Evolutionary conservation across 1,140 invertebrate species (phyloP), one percentile per base, ranked within the genome.

Genomic region (Platyscapa corneri): DNA sequence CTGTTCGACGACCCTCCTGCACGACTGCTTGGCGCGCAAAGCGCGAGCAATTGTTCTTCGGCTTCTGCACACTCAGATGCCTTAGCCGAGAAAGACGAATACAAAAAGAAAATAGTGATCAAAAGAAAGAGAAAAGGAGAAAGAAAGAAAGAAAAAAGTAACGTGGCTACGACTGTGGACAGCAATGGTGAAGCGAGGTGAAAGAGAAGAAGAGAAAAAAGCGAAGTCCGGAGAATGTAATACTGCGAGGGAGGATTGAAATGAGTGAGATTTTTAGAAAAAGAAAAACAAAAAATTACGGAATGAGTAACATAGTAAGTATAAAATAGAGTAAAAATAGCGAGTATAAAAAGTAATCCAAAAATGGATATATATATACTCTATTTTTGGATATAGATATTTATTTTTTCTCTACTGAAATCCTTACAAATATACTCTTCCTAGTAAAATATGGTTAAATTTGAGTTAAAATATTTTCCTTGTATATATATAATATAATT

Each of bases 1-100:
- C 53, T 83, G 37, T 76, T 83, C 72, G 56, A 83, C 72, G 72
- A 42, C 56, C 67, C 81, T 75, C 42, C 46, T 49, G 49, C 80
- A 82, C 70, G 64, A 56, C 67, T 82, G 27, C 42, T 70, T 39
- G 39, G 27, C 20, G 78, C 64, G 27, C 67, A 82, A 39, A 80
- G 37, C n/a, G 12, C 72, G 32, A 14, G 72, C 56, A 56, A 83
- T 83, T 83, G 72, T 83, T n/a, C 82, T 37, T 39, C 56, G 34
- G 53, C 37, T 70, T 79, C 34, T 23, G 60, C 64, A 65, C 78
- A 60, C 37, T 80, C 0, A 60, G n/a, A 80, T 80, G 39, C n/a
- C 60, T 46, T 46, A 27, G 65, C 53, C n/a, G n/a, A 64, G n/a
- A 32, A 76, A 76, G 72, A 76, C 49, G 34, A 83, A n/a, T n/a